Base-by-base conservation (phyloP, 2,113 vertebrate species). In the Gallinago media region DNA sequence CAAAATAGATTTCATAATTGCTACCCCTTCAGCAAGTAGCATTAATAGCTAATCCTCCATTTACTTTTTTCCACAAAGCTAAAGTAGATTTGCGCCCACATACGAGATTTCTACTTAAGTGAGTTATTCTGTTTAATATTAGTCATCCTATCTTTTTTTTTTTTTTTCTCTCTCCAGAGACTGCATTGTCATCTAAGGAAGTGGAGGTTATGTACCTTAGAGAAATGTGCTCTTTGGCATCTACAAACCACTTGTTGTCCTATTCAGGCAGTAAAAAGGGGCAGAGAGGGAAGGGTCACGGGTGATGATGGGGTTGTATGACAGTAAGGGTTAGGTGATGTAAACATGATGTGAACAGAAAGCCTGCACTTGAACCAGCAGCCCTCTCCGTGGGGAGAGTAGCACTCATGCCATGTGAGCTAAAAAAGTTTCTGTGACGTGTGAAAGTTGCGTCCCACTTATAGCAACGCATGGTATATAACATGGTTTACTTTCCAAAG, bases 381-480 rank as follows among this genome's bases (percentile, higher is more conserved):
- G 16, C 29, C 8, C 31, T 59, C 44, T 76, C 31, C 14, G 11
- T 0, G 65, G 11, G 15, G 29, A 22, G 38, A 55, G 34, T 23
- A 36, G 42, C 0, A 0, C 13, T 54, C 7, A 4, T 59, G 32
- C 23, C 44, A 22, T 0, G 1, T 2, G 6, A 61, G 22, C 17
- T 59, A 23, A n/a, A 1, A 1, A 61, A 63, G 7, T 63, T 85
- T 54, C 42, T 79, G 23, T 31, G 27, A 26, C 0, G 0, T 14
- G 15, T 25, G 26, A 5, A 66, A 61, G 16, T 21, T 65, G 17
- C 19, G 44, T 12, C 34, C 34, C 8, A 11, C 10, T 79, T 42
- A 61, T 5, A 83, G 44, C n/a, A 59, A 46, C 55, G 15, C 27
- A 26, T 11, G 15, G 5, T 27, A 29, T 1, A 67, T 21, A 32